These are phyloP conservation scores for Chinchilla lanigera DNA, from an alignment of 2,113 vertebrate species.

Conservation along the genomic window DNA sequence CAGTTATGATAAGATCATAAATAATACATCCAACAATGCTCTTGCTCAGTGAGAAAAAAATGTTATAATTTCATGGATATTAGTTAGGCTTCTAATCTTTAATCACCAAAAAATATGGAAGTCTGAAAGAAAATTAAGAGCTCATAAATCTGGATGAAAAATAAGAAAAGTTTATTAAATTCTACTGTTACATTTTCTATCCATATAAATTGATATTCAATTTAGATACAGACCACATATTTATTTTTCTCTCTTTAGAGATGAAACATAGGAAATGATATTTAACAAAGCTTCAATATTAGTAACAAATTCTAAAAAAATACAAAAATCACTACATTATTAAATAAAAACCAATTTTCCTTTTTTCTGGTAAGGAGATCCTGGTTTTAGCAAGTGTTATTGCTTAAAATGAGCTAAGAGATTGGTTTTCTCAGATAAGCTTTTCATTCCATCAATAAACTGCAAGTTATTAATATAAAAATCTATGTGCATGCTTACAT, in stretches of 20 bases:
- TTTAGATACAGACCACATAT: background rate
- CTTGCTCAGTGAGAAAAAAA: constrained; percentile 57
- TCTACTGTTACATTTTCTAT: constrained; percentile 22
- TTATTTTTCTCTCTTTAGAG: background rate
- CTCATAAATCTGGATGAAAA: background rate
- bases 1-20: constrained; percentile 61
- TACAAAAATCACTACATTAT: background rate
- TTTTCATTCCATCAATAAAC: background rate
- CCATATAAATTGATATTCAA: background rate
- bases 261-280: background rate
- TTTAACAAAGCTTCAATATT: background rate
- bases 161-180: background rate
- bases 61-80: constrained; percentile 32
- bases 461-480: background rate
- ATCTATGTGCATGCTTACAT: background rate
- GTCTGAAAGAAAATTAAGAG: background rate
- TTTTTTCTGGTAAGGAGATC: background rate
- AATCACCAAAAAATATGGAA: constrained; percentile 21
- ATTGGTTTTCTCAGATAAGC: background rate
- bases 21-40: constrained; percentile 49
- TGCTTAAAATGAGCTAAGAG: background rate
- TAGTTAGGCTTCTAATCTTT: constrained; percentile 41
- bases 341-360: background rate
- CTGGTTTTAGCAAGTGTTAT: background rate
- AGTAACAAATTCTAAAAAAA: background rate